These are phyloP conservation scores for Leucophenga montana DNA, from an alignment of 2,888 invertebrate genomes.

Conservation along the genomic window DNA sequence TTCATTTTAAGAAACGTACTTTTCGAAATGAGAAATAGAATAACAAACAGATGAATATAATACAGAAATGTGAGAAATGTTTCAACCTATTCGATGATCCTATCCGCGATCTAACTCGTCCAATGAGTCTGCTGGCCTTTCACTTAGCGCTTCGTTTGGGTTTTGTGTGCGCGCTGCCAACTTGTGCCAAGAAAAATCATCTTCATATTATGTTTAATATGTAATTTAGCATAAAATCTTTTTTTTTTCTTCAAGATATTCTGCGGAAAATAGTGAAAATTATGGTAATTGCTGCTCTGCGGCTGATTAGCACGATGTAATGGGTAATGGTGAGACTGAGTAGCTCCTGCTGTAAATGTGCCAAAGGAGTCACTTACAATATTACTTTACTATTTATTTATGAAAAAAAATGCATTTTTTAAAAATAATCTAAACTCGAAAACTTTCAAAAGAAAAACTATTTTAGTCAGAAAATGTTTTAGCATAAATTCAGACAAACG, in stretches of 20 bases:
- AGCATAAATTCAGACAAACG: neutral
- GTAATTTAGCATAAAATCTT: constrained; percentile 46
- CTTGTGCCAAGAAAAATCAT: constrained; percentile 52
- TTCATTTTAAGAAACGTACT: constrained; percentile 45
- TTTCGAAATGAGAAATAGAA: constrained; percentile 43
- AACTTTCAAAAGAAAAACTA: too few species aligned
- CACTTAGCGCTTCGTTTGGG: neutral
- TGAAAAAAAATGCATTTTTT: too few species aligned
- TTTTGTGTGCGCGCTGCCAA: neutral
- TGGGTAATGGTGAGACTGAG: too few species aligned
- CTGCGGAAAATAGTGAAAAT: constrained; percentile 37
- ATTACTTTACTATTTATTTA: too few species aligned
- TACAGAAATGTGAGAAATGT: neutral
- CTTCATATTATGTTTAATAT: constrained; percentile 49
- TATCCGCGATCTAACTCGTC: too few species aligned
- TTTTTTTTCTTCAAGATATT: neutral
- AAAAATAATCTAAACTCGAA: too few species aligned
- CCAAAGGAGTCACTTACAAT: too few species aligned
- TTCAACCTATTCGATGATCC: too few species aligned
- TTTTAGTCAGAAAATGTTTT: too few species aligned
- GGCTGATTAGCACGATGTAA: constrained; percentile 34
- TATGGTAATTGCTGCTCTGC: constrained; percentile 47
- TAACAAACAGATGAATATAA: constrained; percentile 2
- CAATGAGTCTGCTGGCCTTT: neutral
- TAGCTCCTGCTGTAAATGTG: neutral